A percentile compares a stretch with the other conserved stretches of the same genome.
phyloP scores from a whole-genome alignment of 2,113 vertebrate genomes.

The Engystomops pustulosus region DNA sequence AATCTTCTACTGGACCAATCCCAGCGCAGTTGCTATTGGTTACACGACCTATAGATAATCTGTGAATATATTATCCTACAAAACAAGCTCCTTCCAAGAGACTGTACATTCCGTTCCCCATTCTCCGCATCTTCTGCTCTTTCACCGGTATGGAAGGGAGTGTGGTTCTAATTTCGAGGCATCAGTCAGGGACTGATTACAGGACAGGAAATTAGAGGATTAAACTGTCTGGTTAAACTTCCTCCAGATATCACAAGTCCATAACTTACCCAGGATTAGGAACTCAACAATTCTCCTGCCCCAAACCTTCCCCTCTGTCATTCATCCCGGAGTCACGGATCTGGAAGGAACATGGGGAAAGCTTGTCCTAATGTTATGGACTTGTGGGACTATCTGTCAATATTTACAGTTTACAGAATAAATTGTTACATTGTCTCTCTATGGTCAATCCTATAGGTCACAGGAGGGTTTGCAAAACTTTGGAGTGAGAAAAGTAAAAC shows the following conservation, averaged over 20 bases:
- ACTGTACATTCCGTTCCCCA: too few relatives aligned
- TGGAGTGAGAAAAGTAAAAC: background rate
- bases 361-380: background rate
- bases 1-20: too few relatives aligned
- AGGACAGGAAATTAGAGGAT: conserved; percentile 99
- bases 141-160: conserved; percentile 79
- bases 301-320: conserved; percentile 67
- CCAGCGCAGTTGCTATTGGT: too few relatives aligned
- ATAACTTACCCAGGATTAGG: conserved; percentile 78
- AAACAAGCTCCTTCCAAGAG: too few relatives aligned
- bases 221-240: conserved; percentile 99
- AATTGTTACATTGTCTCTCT: background rate
- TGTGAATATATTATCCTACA: too few relatives aligned
- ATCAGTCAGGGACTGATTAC: conserved; percentile 93
- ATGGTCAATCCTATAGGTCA: background rate
- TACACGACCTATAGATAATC: too few relatives aligned
- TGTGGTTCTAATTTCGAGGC: conserved; percentile 96
- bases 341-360: conserved; percentile 21
- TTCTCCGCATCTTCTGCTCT: conserved; percentile 77
- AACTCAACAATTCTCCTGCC: conserved; percentile 70
- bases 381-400: background rate
- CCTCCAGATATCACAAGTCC: conserved; percentile 84
- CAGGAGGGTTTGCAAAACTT: background rate
- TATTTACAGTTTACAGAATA: background rate
- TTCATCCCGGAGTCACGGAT: background rate